Conservation (phyloP, 2,797 vertebrate species). For the Falco peregrinus region DNA sequence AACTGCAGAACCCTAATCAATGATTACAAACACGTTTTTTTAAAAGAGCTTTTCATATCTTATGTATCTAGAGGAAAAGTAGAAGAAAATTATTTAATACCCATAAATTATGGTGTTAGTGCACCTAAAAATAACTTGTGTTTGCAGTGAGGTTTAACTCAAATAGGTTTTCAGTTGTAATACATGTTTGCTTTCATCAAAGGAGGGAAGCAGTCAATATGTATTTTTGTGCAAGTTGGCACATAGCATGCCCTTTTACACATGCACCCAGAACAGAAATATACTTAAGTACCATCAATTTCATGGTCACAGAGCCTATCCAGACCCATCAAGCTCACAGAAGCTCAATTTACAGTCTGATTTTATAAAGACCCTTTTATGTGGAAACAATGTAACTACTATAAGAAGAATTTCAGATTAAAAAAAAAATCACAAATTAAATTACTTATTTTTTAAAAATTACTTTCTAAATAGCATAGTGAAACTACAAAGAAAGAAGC, state of each 20-base stretch:
- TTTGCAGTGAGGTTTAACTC: slow-evolving; percentile 84
- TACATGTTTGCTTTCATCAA: slow-evolving; percentile 77
- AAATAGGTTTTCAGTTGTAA: slow-evolving; percentile 86
- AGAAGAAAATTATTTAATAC: slow-evolving; percentile 83
- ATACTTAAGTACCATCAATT: slow-evolving; percentile 51
- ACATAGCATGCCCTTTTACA: background rate
- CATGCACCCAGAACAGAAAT: slow-evolving; percentile 41
- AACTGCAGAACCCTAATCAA: slow-evolving; percentile 81
- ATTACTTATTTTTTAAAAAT: background rate
- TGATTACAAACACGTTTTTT: slow-evolving; percentile 73
- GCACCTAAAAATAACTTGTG: slow-evolving; percentile 81
- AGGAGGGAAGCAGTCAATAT: slow-evolving; percentile 12
- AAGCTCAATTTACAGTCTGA: slow-evolving; percentile 65
- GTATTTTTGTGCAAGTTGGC: background rate
- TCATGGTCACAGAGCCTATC: slow-evolving; percentile 42
- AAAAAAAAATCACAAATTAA: background rate
- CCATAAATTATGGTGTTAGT: slow-evolving; percentile 79
- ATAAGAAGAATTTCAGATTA: background rate
- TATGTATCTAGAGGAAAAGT: slow-evolving; percentile 81
- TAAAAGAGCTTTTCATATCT: slow-evolving; percentile 78
- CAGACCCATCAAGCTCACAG: slow-evolving; percentile 42
- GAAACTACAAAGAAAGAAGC: slow-evolving; percentile 20
- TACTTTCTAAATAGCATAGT: slow-evolving; percentile 16
- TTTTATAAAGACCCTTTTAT: slow-evolving; percentile 59
- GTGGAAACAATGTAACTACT: slow-evolving; percentile 45